Evolutionary conservation across 2,888 invertebrate genomes (phyloP).

Genomic region (Drosophila pullipes): DNA sequence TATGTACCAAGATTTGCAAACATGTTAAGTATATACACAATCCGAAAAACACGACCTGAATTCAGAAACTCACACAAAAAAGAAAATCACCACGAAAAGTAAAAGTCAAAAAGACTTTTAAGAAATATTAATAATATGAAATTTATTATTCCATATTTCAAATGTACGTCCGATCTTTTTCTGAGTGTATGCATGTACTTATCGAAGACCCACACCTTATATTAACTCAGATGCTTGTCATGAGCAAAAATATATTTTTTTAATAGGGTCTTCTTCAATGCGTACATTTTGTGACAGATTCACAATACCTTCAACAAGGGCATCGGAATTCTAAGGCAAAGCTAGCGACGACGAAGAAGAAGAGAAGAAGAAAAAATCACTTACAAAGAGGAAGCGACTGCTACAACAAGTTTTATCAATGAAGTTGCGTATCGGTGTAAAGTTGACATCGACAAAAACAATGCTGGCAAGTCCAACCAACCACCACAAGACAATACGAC

Average conservation of each 20-base stretch:
- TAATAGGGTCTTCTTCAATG: neutral
- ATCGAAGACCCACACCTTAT: neutral
- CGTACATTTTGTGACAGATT: neutral
- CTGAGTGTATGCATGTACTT: neutral
- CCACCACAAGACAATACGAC: slow-evolving; percentile 49
- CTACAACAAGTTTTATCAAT: slow-evolving; percentile 73
- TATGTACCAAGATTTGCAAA: neutral
- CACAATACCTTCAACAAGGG: slow-evolving; percentile 3
- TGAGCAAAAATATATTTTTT: neutral
- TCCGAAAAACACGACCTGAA: neutral
- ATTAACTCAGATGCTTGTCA: neutral
- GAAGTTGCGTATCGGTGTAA: slow-evolving; percentile 53
- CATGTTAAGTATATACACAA: neutral
- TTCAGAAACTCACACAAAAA: neutral
- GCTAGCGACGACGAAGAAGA: slow-evolving; percentile 12
- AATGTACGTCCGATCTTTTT: neutral
- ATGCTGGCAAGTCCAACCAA: slow-evolving; percentile 21
- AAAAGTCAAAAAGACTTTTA: neutral
- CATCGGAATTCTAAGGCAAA: slow-evolving; percentile 28
- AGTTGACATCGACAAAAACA: slow-evolving; percentile 57
- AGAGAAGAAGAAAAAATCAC: slow-evolving; percentile 60
- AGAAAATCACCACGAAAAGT: too few relatives aligned
- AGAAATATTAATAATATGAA: neutral
- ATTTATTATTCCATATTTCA: neutral
- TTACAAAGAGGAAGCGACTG: slow-evolving; percentile 73